A percentile compares a stretch with the other conserved stretches of the same genome.
Conservation (phyloP, 2,113 vertebrate species). For the Phaethornis superciliosus region DNA sequence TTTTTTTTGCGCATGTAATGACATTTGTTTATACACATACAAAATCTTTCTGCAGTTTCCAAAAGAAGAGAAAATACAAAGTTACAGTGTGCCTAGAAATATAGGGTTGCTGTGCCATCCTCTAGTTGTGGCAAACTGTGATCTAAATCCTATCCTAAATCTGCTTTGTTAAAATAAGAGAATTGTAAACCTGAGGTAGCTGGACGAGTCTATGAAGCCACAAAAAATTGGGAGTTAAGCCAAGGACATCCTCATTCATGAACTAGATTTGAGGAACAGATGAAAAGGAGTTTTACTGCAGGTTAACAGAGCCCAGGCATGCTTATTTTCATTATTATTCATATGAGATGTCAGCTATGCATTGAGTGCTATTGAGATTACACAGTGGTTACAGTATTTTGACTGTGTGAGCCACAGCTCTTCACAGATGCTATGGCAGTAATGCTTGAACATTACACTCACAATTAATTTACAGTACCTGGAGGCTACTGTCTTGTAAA, state of each 20-base stretch:
- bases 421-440: neutral
- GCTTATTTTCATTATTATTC: neutral
- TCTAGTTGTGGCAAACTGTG: neutral
- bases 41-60: neutral
- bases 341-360: neutral
- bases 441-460: neutral
- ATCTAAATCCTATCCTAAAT: neutral
- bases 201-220: neutral
- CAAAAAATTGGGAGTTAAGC: neutral
- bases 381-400: neutral
- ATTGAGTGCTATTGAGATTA: neutral
- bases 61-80: neutral
- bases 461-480: neutral
- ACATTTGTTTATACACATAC: neutral
- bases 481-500: neutral
- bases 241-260: neutral
- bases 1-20: neutral
- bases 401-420: neutral
- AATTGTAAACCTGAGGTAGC: neutral
- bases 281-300: neutral
- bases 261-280: neutral
- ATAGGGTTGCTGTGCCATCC: neutral
- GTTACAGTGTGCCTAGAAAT: neutral
- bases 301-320: neutral
- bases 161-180: neutral